Conservation (phyloP, 2,888 invertebrate genomes). For the Chelonus formosanus region DNA sequence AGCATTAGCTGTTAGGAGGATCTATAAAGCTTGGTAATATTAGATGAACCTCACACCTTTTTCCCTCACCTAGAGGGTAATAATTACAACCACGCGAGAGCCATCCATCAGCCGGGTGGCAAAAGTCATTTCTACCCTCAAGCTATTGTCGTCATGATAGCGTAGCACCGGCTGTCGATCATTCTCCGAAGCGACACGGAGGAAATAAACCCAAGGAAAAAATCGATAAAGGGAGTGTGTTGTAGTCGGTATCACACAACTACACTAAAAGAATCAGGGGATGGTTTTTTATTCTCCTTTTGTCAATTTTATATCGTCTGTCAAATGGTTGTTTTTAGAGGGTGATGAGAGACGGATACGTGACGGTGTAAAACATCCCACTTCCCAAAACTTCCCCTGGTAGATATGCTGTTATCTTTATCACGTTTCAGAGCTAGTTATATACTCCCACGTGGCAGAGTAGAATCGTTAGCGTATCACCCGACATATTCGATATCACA, state of each 20-base stretch:
- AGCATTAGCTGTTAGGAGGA: slow-evolving; percentile 14
- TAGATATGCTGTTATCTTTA: slow-evolving; percentile 45
- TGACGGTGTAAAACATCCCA: slow-evolving; percentile 43
- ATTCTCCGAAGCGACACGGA: background rate
- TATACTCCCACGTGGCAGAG: slow-evolving; percentile 37
- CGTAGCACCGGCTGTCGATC: slow-evolving; percentile 13
- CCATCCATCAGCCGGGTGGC: slow-evolving; percentile 38
- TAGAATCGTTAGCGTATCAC: slow-evolving; percentile 58
- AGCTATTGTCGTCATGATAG: slow-evolving; percentile 18
- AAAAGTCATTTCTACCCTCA: slow-evolving; percentile 22
- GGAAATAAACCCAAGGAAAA: slow-evolving; percentile 4
- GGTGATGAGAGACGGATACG: slow-evolving; percentile 35
- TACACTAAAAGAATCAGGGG: background rate
- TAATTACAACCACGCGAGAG: slow-evolving; percentile 40
- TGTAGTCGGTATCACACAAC: background rate
- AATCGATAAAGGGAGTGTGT: slow-evolving; percentile 8
- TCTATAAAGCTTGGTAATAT: slow-evolving; percentile 39
- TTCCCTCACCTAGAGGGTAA: slow-evolving; percentile 25
- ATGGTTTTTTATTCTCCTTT: background rate
- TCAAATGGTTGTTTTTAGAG: background rate
- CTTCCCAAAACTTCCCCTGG: slow-evolving; percentile 29
- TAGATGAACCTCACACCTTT: slow-evolving; percentile 31
- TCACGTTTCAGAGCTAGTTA: slow-evolving; percentile 41
- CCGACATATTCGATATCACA: slow-evolving; percentile 51
- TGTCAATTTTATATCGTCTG: slow-evolving; percentile 18